These are phyloP conservation scores for Adelosebastes latens DNA, from an alignment of 2,797 vertebrate species.

Conservation along the genomic window DNA sequence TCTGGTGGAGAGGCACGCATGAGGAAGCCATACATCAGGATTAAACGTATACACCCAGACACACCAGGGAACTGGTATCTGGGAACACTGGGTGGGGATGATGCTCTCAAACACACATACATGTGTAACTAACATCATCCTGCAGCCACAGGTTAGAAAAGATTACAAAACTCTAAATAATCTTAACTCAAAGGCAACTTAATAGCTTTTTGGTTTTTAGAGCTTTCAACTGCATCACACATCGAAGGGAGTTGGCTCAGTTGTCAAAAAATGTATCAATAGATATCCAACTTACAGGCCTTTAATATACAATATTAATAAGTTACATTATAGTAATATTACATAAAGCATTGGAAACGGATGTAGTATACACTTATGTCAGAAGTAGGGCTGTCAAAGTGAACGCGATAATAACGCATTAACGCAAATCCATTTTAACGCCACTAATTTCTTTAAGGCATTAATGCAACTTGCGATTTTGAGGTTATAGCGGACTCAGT, in stretches of 20 bases:
- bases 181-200: background rate
- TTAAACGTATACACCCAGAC: constrained; percentile 11
- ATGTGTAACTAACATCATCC: background rate
- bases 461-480: no score
- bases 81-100: constrained; percentile 17
- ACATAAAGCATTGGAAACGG: background rate
- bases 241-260: background rate
- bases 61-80: constrained; percentile 19
- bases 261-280: background rate
- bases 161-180: background rate
- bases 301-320: background rate
- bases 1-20: background rate
- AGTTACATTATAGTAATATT: background rate
- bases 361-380: background rate
- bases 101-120: background rate
- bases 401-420: no score
- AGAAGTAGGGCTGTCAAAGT: background rate
- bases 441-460: no score
- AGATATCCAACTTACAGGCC: background rate
- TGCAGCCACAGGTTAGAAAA: background rate
- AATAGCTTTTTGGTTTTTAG: background rate
- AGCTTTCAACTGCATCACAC: background rate
- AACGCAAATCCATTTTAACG: no score
- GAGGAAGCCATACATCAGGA: constrained; percentile 58
- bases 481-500: fast-evolving